Evolutionary conservation across 92 coral and sea anemone species (phyloP), one percentile per base, ranked within the genome.

Genomic region (Actinostola sp.): DNA sequence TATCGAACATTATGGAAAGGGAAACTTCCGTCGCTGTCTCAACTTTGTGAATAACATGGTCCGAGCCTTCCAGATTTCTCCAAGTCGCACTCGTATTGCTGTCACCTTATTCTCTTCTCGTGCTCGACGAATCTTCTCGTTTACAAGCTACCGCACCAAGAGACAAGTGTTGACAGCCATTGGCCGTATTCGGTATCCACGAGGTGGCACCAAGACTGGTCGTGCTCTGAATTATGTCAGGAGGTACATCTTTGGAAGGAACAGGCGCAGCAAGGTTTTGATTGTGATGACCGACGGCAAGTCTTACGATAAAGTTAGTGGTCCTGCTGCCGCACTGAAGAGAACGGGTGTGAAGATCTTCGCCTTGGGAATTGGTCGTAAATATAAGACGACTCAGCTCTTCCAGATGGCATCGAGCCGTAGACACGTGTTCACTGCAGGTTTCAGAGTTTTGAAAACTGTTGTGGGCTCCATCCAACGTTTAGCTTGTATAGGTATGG

Each of bases 251-350:
- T 66, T 85, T 26, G 69, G 56, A 23, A 72, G 57, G 45, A 44
- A 73, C 23, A 26, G 61, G 21, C 75, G 88, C 27, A 59, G 73
- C 51, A 75, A 70, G 51, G 90, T 89, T 1, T 33, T 89, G 60
- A 61, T 89, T n/a, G 88, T 89, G 3, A 59, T 89, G 82, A 89
- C 91, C 11, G 91, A 89, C 66, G 90, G 94, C 33, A 75, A 73
- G 53, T 85, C 90, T 26, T 80, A 76, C 65, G 90, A 89, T 63
- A 27, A 72, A 13, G 90, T 85, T 24, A 30, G 76, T 35, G 36
- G 71, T 21, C 90, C 93, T 2, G 87, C 93, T 3, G 46, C 62
- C n/a, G 75, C 67, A 10, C 73, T 89, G 11, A 82, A 78, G 43
- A 54, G 72, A 20, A 70, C 11, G 53, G 82, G 90, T 3, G 79